A percentile compares a stretch with the other conserved stretches of the same genome.
Conservation (phyloP, 2,797 vertebrate genomes). For the Schizopygopsis pylzovi region DNA sequence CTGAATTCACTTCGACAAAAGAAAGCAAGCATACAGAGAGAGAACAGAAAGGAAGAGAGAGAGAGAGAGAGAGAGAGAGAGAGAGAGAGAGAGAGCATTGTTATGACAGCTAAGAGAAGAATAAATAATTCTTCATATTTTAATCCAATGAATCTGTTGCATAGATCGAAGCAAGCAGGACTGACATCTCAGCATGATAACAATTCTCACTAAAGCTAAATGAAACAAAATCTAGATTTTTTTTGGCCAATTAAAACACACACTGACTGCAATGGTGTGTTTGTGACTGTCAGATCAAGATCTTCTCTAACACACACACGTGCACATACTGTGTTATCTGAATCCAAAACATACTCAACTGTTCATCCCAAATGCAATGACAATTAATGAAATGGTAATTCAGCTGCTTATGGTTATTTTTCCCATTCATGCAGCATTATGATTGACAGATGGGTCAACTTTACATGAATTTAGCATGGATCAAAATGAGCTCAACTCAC, state of each 20-base stretch:
- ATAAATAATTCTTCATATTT: constrained; percentile 59
- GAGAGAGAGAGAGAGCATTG: constrained; percentile 44
- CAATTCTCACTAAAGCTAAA: constrained; percentile 58
- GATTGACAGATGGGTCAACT: constrained; percentile 10
- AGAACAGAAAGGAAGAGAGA: constrained; percentile 50
- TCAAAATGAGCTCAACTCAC: neutral
- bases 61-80: constrained; percentile 48
- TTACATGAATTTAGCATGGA: neutral
- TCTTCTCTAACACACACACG: constrained; percentile 14
- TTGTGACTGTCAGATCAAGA: constrained; percentile 22
- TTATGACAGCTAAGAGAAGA: constrained; percentile 40
- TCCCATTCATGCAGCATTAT: neutral
- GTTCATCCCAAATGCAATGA: neutral
- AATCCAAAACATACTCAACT: constrained; percentile 1
- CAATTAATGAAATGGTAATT: constrained; percentile 1
- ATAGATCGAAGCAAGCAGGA: constrained; percentile 84
- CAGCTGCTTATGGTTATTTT: neutral
- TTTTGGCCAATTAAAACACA: constrained; percentile 64
- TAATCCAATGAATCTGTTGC: constrained; percentile 78
- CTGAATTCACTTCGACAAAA: constrained; percentile 63
- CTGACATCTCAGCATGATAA: constrained; percentile 62
- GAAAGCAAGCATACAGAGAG: constrained; percentile 62
- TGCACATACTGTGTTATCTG: constrained; percentile 21
- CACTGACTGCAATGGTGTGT: constrained; percentile 62
- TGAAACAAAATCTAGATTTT: constrained; percentile 40